Base-by-base conservation (phyloP, 2,888 invertebrate species). In the Drosophila neotestacea region DNA sequence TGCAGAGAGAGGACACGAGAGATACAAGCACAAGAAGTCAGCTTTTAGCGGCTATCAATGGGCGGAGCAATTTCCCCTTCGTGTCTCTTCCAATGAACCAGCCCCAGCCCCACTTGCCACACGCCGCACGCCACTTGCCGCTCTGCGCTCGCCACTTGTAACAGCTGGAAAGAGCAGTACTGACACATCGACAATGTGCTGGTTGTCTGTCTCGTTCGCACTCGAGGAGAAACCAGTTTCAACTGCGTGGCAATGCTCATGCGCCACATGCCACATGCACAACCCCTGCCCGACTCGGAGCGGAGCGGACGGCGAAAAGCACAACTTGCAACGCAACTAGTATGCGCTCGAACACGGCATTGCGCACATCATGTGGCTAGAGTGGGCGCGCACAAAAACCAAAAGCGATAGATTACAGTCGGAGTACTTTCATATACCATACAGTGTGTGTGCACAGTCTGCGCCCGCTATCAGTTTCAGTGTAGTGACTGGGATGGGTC, bases 331-430 rank as follows among this genome's bases (percentile, higher is more conserved):
- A 91, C 81, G 79, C 90, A 91, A 92, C 92, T 91, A 92, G 91
- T 92, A 91, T 92, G 91, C 92, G 91, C 90, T 92, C 91, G 91
- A 91, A 91, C 92, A 89, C 86, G 90, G 91, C 84, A 90, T 90
- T 84, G 91, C 89, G 90, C 90, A 90, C 91, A 91, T 92, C 92
- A 85, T 78, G 77, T 32, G 78, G 85, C 85, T 79, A 90, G 88
- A 88, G 88, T 83, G 87, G 88, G 89, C 88, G 86, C 88, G 86
- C 91, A 88, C 84, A 78, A 85, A 90, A 79, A 66, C 30, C 34
- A 46, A 36, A 42, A 11, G 9, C 48, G 9, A 42, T 30, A 10
- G 10, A 39, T 22, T n/a, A 46, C 7, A 32, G 32, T 32, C 32
- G 27, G 39, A 32, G 39, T 54, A 9, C 28, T 10, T 54, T 52